Percentiles rank a stretch among this genome's conserved stretches.
Evolutionary conservation across 2,888 invertebrate genomes (phyloP).

Genomic region (Odontocolon sp.): DNA sequence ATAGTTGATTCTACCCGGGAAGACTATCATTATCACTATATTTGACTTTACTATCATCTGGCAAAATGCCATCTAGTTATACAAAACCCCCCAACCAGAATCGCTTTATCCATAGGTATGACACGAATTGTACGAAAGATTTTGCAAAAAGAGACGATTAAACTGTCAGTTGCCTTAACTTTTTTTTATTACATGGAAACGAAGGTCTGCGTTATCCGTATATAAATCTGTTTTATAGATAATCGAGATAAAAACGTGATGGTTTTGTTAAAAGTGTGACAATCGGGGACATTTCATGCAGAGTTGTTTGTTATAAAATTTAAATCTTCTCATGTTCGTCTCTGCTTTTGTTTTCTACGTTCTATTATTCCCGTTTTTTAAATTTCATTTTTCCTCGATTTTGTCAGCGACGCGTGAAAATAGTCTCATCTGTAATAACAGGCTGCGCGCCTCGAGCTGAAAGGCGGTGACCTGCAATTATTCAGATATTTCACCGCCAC

Average conservation of each 20-base stretch:
- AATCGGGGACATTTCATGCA: no score
- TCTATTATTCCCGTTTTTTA: background rate
- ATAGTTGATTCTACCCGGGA: slow-evolving; percentile 3
- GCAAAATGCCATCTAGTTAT: slow-evolving; percentile 43
- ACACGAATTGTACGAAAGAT: background rate
- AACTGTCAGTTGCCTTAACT: background rate
- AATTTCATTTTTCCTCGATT: background rate
- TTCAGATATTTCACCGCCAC: background rate
- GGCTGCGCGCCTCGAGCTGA: background rate
- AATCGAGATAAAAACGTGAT: no score
- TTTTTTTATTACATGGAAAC: no score
- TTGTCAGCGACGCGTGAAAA: background rate
- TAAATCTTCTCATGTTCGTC: background rate
- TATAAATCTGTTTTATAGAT: no score
- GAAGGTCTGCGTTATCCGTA: no score
- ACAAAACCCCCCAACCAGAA: background rate
- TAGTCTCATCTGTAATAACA: background rate
- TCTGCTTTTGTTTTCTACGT: background rate
- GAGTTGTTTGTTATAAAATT: no score
- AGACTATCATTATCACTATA: background rate
- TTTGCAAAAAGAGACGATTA: background rate
- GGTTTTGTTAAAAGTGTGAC: no score
- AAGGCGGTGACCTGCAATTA: background rate
- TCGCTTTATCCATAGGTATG: background rate
- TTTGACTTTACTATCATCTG: slow-evolving; percentile 18